Conservation (phyloP, 2,113 vertebrate species). For the Rhodinocichla rosea region DNA sequence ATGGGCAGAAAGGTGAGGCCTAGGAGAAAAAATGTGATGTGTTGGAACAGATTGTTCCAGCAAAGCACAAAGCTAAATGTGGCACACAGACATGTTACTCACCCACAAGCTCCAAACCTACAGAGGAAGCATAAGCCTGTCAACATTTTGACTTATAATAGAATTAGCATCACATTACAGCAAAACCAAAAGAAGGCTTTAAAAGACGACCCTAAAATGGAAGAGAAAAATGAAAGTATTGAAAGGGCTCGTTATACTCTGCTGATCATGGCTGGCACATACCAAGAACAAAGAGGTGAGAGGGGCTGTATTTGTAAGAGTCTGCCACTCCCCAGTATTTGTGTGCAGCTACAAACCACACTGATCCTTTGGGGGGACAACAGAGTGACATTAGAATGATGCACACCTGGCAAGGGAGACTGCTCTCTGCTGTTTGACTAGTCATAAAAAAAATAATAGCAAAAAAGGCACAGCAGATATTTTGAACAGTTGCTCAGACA, state of each 20-base stretch:
- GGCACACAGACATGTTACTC: conserved; percentile 13
- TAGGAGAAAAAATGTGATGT: not conserved
- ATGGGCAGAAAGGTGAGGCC: conserved; percentile 35
- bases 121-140: not conserved
- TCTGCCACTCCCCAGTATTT: not conserved
- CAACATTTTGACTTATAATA: conserved; percentile 26
- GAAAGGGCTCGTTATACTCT: not conserved
- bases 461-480: no score
- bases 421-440: not conserved
- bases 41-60: conserved; percentile 22
- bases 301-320: not conserved
- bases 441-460: no score
- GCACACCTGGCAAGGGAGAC: not conserved
- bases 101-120: conserved; percentile 24
- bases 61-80: conserved; percentile 20
- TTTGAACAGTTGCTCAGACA: not conserved
- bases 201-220: not conserved
- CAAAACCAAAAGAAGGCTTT: not conserved
- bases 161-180: conserved; percentile 6
- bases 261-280: not conserved
- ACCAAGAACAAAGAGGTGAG: not conserved
- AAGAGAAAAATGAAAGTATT: not conserved
- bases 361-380: not conserved
- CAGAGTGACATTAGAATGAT: not conserved
- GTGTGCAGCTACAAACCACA: not conserved